Percentiles rank a stretch among this genome's conserved stretches.
phyloP scores from a whole-genome alignment of 2,113 vertebrate species.

The Anguilla rostrata region DNA sequence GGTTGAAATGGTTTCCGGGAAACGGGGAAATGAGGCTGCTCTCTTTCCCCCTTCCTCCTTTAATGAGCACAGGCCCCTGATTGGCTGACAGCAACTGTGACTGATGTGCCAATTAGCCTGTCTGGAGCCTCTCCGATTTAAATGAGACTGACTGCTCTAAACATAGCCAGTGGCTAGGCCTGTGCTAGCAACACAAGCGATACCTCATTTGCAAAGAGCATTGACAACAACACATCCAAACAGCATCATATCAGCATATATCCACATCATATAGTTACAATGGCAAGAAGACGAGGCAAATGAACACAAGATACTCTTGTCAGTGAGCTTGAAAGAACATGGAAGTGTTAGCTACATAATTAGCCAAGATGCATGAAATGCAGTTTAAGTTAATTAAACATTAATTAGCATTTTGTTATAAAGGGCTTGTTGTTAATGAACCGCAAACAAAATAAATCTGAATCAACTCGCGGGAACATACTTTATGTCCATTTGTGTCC shows the following conservation, averaged over 20 bases:
- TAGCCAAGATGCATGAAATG: neutral
- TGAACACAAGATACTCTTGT: neutral
- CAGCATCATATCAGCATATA: neutral
- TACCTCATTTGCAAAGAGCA: neutral
- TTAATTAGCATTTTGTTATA: neutral
- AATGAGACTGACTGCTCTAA: slow-evolving; percentile 9
- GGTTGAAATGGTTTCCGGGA: neutral
- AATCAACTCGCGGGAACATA: neutral
- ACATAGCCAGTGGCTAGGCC: neutral
- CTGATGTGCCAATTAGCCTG: neutral
- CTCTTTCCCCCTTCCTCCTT: neutral
- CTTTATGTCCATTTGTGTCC: neutral
- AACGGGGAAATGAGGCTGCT: neutral
- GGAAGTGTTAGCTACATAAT: neutral
- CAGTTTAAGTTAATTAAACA: neutral
- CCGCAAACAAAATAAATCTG: neutral
- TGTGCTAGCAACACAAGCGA: neutral
- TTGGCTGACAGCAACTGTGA: neutral
- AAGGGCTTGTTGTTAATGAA: neutral
- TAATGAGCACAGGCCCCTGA: neutral
- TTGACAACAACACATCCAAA: neutral
- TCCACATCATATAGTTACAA: neutral
- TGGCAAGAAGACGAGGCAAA: neutral
- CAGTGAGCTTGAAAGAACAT: neutral
- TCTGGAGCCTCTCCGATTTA: slow-evolving; percentile 5